Conservation (phyloP, 2,888 invertebrate species). For the Mayetiola destructor region DNA sequence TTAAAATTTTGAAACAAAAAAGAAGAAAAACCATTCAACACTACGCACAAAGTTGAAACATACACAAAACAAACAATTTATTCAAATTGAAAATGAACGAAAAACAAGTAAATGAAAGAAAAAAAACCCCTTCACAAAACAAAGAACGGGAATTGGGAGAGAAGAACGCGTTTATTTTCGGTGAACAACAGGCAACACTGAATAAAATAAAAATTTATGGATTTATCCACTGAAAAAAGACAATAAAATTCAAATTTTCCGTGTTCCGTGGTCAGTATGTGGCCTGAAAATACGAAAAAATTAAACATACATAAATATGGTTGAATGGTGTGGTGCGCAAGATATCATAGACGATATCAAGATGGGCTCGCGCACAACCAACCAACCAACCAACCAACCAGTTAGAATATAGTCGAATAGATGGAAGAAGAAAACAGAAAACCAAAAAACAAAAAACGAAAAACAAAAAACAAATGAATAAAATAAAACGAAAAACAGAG, state of each 20-base stretch:
- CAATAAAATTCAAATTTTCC: not conserved
- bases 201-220: constrained; percentile 10
- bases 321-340: not conserved
- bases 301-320: not conserved
- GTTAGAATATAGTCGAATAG: too few species aligned
- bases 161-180: constrained; percentile 1
- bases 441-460: too few species aligned
- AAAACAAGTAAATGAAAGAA: not conserved
- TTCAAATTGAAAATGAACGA: not conserved
- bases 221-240: not conserved
- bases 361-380: not conserved
- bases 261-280: not conserved
- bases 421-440: too few species aligned
- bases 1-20: not conserved
- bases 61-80: not conserved
- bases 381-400: too few species aligned
- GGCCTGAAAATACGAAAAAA: constrained; percentile 4
- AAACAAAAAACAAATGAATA: not conserved
- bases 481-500: not conserved
- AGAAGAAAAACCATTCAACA: not conserved
- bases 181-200: not conserved
- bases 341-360: not conserved
- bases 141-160: too few species aligned
- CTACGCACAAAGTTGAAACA: not conserved
- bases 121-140: not conserved